Evolutionary conservation across 2,113 vertebrate species (phyloP).

Genomic region (Platysteira castanea): DNA sequence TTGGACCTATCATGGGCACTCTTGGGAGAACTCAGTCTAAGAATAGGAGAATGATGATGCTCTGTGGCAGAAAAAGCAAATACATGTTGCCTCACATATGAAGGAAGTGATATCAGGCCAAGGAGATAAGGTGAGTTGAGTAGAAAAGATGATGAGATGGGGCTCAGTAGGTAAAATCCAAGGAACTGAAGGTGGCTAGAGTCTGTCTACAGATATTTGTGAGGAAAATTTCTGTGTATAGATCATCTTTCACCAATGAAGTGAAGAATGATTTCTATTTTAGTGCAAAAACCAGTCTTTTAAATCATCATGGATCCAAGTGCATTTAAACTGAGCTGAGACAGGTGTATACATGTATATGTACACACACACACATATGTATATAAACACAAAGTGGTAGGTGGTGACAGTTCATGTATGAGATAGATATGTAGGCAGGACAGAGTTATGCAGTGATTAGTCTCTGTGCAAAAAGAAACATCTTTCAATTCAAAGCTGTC

Average conservation of each 20-base stretch:
- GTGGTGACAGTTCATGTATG: rapidly evolving
- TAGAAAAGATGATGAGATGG: background rate
- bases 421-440: background rate
- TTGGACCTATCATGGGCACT: background rate
- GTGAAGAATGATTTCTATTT: background rate
- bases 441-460: background rate
- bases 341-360: rapidly evolving
- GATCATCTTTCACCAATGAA: background rate
- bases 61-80: background rate
- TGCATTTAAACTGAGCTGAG: background rate
- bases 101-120: background rate
- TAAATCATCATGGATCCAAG: background rate
- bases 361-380: rapidly evolving
- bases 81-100: background rate
- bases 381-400: background rate
- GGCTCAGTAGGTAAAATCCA: background rate
- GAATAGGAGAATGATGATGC: background rate
- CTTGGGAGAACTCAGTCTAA: background rate
- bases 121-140: background rate
- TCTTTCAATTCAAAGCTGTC: background rate
- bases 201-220: background rate
- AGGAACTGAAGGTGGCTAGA: background rate
- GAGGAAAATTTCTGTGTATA: background rate
- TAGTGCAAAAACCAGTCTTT: background rate
- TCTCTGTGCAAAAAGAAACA: background rate